These are phyloP conservation scores for Ambastaia sidthimunki DNA, from an alignment of 2,797 vertebrate genomes.

Conservation along the genomic window DNA sequence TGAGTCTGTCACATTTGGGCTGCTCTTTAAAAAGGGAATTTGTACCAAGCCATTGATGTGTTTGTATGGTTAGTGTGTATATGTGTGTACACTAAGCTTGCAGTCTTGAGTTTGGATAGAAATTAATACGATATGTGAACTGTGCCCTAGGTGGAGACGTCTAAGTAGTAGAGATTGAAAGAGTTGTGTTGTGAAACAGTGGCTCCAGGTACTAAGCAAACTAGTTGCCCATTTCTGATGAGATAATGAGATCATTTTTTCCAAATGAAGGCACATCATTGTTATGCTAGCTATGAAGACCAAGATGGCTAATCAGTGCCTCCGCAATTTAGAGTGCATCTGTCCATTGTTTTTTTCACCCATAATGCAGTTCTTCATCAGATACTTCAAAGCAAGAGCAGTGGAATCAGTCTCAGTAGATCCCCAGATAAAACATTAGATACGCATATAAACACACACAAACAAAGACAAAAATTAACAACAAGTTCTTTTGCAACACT, in stretches of 20 bases:
- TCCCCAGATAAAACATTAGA: constrained; percentile 42
- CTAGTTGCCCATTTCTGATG: not conserved
- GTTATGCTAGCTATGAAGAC: constrained; percentile 13
- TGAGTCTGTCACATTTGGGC: not conserved
- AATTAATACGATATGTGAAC: not conserved
- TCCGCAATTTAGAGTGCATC: constrained; percentile 60
- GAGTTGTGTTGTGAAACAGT: not conserved
- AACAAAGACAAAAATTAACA: constrained; percentile 31
- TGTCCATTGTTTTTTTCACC: constrained; percentile 39
- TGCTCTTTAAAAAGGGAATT: constrained; percentile 37
- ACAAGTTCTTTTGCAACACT: constrained; percentile 41
- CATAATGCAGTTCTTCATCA: constrained; percentile 41
- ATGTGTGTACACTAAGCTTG: constrained; percentile 13
- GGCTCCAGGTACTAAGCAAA: not conserved
- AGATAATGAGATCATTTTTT: constrained; percentile 26
- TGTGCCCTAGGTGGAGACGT: constrained; percentile 11
- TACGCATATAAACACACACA: constrained; percentile 56
- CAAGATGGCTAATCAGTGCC: constrained; percentile 45
- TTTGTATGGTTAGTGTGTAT: constrained; percentile 37
- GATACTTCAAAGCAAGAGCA: constrained; percentile 43
- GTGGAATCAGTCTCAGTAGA: constrained; percentile 28
- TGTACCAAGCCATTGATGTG: constrained; percentile 28
- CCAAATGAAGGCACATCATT: constrained; percentile 33
- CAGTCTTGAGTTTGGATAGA: constrained; percentile 16
- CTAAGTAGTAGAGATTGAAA: constrained; percentile 5